Percentiles rank a stretch among this genome's conserved stretches.
phyloP scores from a whole-genome alignment of 2,113 vertebrate species.

The Myodes glareolus region DNA sequence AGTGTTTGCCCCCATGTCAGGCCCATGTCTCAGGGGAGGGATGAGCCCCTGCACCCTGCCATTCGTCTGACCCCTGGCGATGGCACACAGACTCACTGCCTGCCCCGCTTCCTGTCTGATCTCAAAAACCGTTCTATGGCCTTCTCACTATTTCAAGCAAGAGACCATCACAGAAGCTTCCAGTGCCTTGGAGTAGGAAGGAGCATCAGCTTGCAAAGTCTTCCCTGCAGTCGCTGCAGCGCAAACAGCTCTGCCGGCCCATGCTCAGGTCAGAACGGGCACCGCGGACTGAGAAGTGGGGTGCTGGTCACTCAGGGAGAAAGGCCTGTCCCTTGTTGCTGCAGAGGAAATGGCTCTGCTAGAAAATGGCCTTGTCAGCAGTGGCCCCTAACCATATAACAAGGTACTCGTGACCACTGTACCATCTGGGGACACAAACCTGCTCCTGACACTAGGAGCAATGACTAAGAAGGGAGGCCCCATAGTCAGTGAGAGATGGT shows the following conservation, averaged over 20 bases:
- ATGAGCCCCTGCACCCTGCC: fast-evolving
- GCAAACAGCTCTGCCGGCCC: too few species aligned
- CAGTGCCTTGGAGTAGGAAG: background rate
- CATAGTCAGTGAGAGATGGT: fast-evolving
- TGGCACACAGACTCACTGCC: background rate
- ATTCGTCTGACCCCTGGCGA: fast-evolving
- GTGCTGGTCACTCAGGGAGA: background rate
- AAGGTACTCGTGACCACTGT: fast-evolving
- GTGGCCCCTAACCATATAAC: too few species aligned
- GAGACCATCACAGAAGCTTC: background rate
- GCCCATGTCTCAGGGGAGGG: too few species aligned
- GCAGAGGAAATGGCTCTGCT: background rate
- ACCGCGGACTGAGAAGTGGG: background rate
- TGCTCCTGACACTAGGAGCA: background rate
- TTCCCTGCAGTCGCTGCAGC: background rate
- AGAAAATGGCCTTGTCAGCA: background rate
- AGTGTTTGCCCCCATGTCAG: background rate
- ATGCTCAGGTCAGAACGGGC: background rate
- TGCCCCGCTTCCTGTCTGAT: background rate
- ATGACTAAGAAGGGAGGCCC: background rate
- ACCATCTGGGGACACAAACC: background rate
- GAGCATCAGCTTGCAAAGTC: background rate
- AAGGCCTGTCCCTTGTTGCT: background rate
- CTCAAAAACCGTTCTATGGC: background rate
- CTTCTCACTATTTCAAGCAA: background rate